Evolutionary conservation across 2,797 vertebrate genomes (phyloP).

Genomic region (Taenioides sp.): DNA sequence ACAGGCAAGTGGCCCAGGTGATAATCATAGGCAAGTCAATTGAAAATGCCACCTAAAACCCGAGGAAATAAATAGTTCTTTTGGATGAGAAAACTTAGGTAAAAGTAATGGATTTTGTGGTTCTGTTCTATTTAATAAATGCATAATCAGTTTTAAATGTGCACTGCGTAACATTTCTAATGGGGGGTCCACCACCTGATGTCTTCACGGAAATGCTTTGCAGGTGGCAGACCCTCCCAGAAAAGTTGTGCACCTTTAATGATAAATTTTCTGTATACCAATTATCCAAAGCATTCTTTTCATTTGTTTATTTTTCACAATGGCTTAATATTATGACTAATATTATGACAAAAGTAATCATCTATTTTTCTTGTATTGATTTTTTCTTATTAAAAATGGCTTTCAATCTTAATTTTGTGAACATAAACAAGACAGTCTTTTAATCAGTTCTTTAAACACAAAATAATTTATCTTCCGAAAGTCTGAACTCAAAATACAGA

Average conservation of each 20-base stretch:
- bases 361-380: too few relatives aligned
- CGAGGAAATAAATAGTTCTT: slow-evolving; percentile 23
- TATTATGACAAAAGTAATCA: too few relatives aligned
- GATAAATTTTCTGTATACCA: too few relatives aligned
- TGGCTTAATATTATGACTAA: too few relatives aligned
- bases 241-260: too few relatives aligned
- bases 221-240: too few relatives aligned
- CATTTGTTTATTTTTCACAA: background rate
- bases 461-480: background rate
- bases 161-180: too few relatives aligned
- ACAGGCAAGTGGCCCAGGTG: slow-evolving; percentile 20
- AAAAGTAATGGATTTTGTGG: background rate
- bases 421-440: too few relatives aligned
- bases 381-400: background rate
- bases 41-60: slow-evolving; percentile 38
- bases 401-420: background rate
- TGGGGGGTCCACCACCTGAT: too few relatives aligned
- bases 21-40: slow-evolving; percentile 27
- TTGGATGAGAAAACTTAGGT: background rate
- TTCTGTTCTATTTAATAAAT: background rate
- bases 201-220: too few relatives aligned
- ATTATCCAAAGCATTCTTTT: background rate
- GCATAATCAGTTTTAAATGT: background rate
- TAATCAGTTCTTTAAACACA: background rate
- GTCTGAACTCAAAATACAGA: background rate